phyloP scores from a whole-genome alignment of 2,113 vertebrate species.

The Rhinopomastus cyanomelas region DNA sequence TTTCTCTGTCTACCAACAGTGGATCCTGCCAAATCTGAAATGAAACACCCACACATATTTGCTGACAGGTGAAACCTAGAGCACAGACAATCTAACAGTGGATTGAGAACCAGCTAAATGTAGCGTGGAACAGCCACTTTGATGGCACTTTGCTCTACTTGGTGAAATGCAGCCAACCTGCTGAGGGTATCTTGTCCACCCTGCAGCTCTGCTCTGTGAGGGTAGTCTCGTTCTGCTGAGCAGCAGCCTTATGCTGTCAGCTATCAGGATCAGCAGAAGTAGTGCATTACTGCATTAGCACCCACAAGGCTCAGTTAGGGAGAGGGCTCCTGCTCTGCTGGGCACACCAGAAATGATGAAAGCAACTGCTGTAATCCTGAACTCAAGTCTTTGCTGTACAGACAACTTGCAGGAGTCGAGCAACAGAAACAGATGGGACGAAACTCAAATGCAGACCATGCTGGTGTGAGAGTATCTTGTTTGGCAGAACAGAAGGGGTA shows the following conservation, averaged over 20 bases:
- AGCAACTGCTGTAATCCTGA: not conserved
- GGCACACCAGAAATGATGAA: not conserved
- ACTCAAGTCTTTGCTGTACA: not conserved
- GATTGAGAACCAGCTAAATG: not conserved
- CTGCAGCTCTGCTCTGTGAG: not conserved
- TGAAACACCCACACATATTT: not conserved
- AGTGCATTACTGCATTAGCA: conserved; percentile 2
- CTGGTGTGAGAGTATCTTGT: not conserved
- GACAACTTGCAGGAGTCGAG: not conserved
- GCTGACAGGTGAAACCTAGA: not conserved
- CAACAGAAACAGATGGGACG: not conserved
- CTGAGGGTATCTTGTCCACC: not conserved
- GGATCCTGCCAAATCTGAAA: not conserved
- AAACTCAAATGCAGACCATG: not conserved
- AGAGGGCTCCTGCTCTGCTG: not conserved
- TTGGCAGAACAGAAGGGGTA: not conserved
- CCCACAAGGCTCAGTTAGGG: not conserved
- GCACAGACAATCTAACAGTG: not conserved
- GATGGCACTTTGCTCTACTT: not conserved
- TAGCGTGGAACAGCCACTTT: not conserved
- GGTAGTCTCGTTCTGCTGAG: not conserved
- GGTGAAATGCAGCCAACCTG: not conserved
- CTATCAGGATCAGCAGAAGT: not conserved
- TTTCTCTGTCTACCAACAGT: not conserved
- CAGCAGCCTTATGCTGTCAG: not conserved